A percentile compares a stretch with the other conserved stretches of the same genome.
These are phyloP conservation scores for Dolichoris vasculosae DNA, from an alignment of 1,140 invertebrate species.

Conservation along the genomic window DNA sequence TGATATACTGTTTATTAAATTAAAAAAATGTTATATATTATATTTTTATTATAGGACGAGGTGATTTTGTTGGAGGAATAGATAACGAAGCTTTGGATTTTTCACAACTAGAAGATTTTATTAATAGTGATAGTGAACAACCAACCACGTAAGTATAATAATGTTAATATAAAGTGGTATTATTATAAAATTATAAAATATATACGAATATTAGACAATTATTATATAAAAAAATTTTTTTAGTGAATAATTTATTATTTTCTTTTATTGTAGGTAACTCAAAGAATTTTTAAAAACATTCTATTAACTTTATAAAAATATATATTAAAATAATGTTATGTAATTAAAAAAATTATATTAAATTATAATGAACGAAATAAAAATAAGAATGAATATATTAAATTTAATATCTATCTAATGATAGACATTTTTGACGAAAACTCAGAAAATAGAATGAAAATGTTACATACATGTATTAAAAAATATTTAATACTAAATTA, in stretches of 20 bases:
- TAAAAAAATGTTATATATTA: background rate
- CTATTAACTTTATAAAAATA: background rate
- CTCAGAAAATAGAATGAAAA: background rate
- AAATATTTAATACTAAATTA: no score
- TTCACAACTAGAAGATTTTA: conserved; percentile 86
- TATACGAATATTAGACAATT: no score
- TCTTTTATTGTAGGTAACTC: no score
- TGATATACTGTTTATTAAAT: background rate
- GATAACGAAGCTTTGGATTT: conserved; percentile 88
- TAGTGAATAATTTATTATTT: no score
- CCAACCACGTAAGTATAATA: conserved; percentile 68
- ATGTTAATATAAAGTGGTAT: background rate
- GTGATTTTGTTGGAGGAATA: conserved; percentile 85
- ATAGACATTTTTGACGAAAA: no score
- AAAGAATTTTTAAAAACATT: background rate
- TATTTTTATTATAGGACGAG: conserved; percentile 68
- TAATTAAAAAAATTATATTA: no score
- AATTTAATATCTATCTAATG: no score
- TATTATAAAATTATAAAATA: no score
- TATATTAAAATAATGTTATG: background rate
- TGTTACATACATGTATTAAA: background rate
- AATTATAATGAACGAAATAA: background rate
- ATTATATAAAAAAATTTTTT: no score
- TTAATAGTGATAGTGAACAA: conserved; percentile 80
- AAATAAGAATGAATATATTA: background rate